Evolutionary conservation across 2,113 vertebrate genomes (phyloP).

Genomic region (Brachirus orientalis): DNA sequence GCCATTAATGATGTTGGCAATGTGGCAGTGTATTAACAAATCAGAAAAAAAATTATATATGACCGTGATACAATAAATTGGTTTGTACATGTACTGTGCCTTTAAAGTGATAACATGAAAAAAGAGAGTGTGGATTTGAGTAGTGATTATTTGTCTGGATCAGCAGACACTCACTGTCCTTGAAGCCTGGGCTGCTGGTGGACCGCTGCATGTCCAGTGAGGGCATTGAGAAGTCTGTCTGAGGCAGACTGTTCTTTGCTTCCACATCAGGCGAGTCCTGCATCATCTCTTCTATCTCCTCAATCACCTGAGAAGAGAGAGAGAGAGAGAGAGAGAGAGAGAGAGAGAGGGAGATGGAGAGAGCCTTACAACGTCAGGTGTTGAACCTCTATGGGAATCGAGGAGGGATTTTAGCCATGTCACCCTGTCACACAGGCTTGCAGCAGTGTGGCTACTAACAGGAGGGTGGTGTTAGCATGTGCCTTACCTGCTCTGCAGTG

Average conservation of each 20-base stretch:
- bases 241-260: constrained; percentile 83
- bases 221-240: constrained; percentile 87
- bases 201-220: constrained; percentile 87
- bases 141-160: not conserved
- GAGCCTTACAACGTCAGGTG: not conserved
- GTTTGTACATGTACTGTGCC: too few relatives aligned
- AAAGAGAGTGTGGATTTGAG: not conserved
- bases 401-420: constrained; percentile 6
- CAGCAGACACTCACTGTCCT: constrained; percentile 86
- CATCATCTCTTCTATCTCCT: constrained; percentile 99
- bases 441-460: not conserved
- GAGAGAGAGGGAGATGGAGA: too few relatives aligned
- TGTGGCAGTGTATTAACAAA: too few relatives aligned
- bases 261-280: constrained; percentile 92
- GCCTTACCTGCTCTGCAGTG: constrained; percentile 93
- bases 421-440: constrained; percentile 8
- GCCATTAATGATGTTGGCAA: too few relatives aligned
- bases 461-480: not conserved
- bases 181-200: constrained; percentile 82
- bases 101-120: not conserved
- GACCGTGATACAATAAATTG: too few relatives aligned
- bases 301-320: constrained; percentile 87
- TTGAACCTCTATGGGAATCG: constrained; percentile 8
- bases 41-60: too few relatives aligned
- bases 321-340: not conserved